Evolutionary conservation across 1,140 invertebrate species (phyloP).

Genomic region (Tyrophagus putrescentiae): DNA sequence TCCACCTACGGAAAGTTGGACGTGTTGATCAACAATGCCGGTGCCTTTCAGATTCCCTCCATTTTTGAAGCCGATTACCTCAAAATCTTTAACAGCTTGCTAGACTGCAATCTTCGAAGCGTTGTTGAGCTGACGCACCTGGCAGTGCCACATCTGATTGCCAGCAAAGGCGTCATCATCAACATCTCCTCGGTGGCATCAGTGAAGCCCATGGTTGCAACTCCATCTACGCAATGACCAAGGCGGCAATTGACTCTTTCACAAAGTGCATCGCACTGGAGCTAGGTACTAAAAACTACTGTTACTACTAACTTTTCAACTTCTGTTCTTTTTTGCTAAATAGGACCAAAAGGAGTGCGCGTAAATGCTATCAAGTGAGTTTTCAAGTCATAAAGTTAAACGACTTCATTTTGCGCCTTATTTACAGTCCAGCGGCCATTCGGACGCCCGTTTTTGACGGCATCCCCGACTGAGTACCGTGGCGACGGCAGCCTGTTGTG

Average conservation of each 20-base stretch:
- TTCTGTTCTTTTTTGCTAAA: no score
- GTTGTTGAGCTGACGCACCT: not conserved
- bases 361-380: conserved; percentile 29
- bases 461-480: not conserved
- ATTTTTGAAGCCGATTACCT: not conserved
- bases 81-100: not conserved
- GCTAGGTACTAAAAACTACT: conserved; percentile 29
- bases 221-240: conserved; percentile 29
- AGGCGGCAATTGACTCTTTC: conserved; percentile 33
- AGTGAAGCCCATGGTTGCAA: not conserved
- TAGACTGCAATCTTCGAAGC: not conserved
- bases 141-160: not conserved
- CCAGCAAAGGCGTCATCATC: not conserved
- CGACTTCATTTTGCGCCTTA: not conserved
- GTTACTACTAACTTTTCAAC: no score
- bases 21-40: conserved; percentile 11
- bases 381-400: not conserved
- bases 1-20: not conserved
- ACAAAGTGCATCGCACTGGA: conserved; percentile 34
- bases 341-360: conserved; percentile 30
- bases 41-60: no score
- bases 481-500: not conserved
- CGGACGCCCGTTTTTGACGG: conserved; percentile 13
- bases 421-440: conserved; percentile 13
- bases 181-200: conserved; percentile 1